phyloP scores from a whole-genome alignment of 2,113 vertebrate species.

The Podarcis cretensis region DNA sequence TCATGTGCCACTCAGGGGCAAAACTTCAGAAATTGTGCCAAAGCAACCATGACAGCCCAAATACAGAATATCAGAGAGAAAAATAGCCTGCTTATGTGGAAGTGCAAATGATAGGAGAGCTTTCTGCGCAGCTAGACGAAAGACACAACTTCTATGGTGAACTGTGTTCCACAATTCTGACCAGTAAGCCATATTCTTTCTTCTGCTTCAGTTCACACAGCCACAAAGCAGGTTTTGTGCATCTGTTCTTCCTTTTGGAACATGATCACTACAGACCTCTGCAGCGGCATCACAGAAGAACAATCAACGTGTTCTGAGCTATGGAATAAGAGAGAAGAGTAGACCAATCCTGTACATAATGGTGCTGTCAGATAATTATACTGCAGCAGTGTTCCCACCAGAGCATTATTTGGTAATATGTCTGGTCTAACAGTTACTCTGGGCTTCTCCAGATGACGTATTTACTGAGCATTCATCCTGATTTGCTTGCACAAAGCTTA shows the following conservation, averaged over 20 bases:
- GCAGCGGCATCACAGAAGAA: neutral
- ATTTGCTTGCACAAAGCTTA: too few relatives aligned
- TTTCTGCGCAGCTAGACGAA: neutral
- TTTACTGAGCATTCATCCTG: too few relatives aligned
- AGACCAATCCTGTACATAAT: neutral
- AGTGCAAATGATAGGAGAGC: rapidly evolving
- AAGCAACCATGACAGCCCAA: neutral
- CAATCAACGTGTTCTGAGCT: neutral
- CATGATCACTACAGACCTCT: neutral
- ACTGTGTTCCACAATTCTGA: rapidly evolving
- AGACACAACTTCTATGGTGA: rapidly evolving
- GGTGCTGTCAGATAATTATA: neutral
- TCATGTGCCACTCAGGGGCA: neutral
- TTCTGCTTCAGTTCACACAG: neutral
- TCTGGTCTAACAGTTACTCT: neutral
- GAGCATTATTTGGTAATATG: neutral
- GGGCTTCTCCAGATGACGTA: too few relatives aligned
- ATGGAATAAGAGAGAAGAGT: neutral
- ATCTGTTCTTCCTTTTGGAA: neutral
- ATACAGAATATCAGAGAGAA: rapidly evolving
- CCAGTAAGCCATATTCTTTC: neutral
- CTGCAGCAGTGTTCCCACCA: neutral
- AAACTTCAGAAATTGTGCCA: neutral
- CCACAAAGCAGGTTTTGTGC: neutral
- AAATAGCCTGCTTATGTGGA: rapidly evolving